These are phyloP conservation scores for Agapornis roseicollis DNA, from an alignment of 2,113 vertebrate species.

Conservation along the genomic window DNA sequence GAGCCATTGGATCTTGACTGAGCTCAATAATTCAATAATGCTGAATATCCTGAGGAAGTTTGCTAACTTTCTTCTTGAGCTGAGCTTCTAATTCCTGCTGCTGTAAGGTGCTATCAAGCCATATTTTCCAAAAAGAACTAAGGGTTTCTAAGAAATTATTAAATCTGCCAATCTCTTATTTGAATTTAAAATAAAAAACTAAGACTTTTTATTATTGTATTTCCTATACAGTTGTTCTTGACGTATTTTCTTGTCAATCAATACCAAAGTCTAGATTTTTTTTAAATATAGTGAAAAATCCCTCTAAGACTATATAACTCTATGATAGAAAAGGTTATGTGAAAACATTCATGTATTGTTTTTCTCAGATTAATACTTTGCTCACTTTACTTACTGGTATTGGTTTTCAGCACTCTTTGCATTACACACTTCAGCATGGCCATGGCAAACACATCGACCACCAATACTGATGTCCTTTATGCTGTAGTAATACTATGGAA, in stretches of 20 bases:
- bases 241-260: not conserved
- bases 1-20: not conserved
- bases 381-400: constrained; percentile 74
- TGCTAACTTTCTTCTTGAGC: not conserved
- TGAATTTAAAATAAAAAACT: not conserved
- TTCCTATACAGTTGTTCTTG: not conserved
- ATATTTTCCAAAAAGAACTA: not conserved
- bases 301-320: not conserved
- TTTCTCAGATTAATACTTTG: not conserved
- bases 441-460: constrained; percentile 90
- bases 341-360: not conserved
- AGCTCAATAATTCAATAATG: not conserved
- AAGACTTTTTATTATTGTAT: not conserved
- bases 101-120: not conserved
- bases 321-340: not conserved
- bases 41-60: not conserved
- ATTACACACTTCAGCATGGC: constrained; percentile 85
- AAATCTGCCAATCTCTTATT: not conserved
- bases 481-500: constrained; percentile 90
- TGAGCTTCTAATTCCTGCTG: not conserved
- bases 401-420: constrained; percentile 62
- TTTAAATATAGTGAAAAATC: not conserved
- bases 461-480: constrained; percentile 95
- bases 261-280: not conserved
- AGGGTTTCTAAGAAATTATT: not conserved